A percentile compares a stretch with the other conserved stretches of the same genome.
These are phyloP conservation scores for Lucifuga dentata DNA, from an alignment of 2,113 vertebrate genomes.

Conservation along the genomic window DNA sequence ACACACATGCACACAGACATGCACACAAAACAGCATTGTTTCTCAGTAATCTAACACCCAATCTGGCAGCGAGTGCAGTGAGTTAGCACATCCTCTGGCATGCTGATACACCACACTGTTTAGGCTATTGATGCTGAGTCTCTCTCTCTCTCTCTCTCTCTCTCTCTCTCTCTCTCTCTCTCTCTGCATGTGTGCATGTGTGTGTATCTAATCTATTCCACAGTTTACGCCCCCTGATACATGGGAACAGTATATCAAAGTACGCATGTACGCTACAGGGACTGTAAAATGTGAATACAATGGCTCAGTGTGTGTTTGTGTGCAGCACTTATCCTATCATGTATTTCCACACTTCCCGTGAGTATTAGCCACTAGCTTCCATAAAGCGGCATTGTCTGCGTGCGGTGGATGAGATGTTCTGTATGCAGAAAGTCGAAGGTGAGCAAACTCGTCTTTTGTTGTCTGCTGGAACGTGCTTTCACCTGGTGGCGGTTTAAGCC, in stretches of 20 bases:
- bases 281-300: slow-evolving; percentile 33
- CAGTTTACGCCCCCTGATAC: slow-evolving; percentile 10
- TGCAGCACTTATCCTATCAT: slow-evolving; percentile 12
- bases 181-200: slow-evolving; percentile 7
- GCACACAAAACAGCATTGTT: slow-evolving; percentile 82
- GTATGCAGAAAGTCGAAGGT: slow-evolving; percentile 28
- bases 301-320: slow-evolving; percentile 25
- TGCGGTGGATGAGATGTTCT: slow-evolving; percentile 20
- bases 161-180: not conserved
- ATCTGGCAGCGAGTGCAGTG: slow-evolving; percentile 66
- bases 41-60: slow-evolving; percentile 76
- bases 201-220: slow-evolving; percentile 16
- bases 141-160: slow-evolving; percentile 2
- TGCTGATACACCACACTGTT: slow-evolving; percentile 57
- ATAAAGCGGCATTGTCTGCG: slow-evolving; percentile 67
- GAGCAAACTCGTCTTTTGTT: slow-evolving; percentile 66
- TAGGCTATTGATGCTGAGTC: slow-evolving; percentile 41
- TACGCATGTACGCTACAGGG: slow-evolving; percentile 7
- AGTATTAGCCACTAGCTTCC: not conserved
- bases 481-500: slow-evolving; percentile 69
- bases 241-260: slow-evolving; percentile 13
- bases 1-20: slow-evolving; percentile 14
- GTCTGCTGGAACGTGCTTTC: slow-evolving; percentile 65
- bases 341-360: slow-evolving; percentile 23
- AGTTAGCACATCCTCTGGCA: slow-evolving; percentile 79